A percentile compares a stretch with the other conserved stretches of the same genome.
Evolutionary conservation across 2,113 vertebrate species (phyloP).

Genomic region (Malurus elegans): DNA sequence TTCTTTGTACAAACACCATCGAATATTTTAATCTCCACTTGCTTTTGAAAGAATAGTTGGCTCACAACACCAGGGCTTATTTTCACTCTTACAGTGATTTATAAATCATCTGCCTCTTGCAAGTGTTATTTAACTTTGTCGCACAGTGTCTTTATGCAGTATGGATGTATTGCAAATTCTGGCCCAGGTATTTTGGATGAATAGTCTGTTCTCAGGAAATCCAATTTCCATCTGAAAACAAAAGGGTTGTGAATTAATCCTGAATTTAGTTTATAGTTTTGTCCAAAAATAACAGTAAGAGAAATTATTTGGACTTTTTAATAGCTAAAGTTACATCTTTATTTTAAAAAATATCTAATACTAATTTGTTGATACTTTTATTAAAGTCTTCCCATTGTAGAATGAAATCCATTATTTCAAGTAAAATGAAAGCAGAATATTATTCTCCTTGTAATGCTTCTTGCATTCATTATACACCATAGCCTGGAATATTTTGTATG

Average conservation of each 20-base stretch:
- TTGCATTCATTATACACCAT: not conserved
- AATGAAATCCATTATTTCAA: not conserved
- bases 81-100: not conserved
- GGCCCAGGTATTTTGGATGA: not conserved
- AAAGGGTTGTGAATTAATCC: not conserved
- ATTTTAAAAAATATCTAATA: not conserved
- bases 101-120: not conserved
- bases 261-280: not conserved
- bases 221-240: not conserved
- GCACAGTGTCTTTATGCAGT: not conserved
- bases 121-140: not conserved
- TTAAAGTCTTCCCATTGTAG: not conserved
- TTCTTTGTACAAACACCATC: slow-evolving; percentile 35
- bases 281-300: not conserved
- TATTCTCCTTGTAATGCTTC: not conserved
- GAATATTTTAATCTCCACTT: slow-evolving; percentile 47
- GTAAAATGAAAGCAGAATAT: not conserved
- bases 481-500: not conserved
- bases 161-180: not conserved
- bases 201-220: not conserved
- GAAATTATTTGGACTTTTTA: not conserved
- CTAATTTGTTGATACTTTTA: not conserved
- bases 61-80: not conserved
- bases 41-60: slow-evolving; percentile 34
- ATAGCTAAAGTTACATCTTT: not conserved